Percentiles rank a stretch among this genome's conserved stretches.
Evolutionary conservation across 2,888 invertebrate genomes (phyloP).

Genomic region (Venustoraphidia nigricollis): DNA sequence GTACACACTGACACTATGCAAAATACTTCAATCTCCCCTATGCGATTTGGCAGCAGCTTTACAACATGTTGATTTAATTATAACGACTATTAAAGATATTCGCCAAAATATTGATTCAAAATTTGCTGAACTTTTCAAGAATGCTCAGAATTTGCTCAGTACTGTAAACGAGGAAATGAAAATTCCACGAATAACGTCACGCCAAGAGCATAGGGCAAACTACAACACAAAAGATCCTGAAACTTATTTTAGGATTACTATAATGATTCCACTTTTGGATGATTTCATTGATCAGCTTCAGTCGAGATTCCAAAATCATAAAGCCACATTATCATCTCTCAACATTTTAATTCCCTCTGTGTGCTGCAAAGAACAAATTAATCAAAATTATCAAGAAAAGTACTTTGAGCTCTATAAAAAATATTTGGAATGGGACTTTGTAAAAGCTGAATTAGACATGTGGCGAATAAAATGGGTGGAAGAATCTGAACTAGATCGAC

Average conservation of each 20-base stretch:
- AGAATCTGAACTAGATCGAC: slow-evolving; percentile 6
- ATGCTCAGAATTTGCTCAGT: slow-evolving; percentile 3
- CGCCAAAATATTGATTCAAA: neutral
- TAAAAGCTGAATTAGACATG: slow-evolving; percentile 5
- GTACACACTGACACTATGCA: too few species aligned
- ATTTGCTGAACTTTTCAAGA: slow-evolving; percentile 2
- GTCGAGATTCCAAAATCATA: slow-evolving; percentile 6
- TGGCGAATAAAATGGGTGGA: slow-evolving; percentile 4
- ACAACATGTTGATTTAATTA: neutral
- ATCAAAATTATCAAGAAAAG: neutral
- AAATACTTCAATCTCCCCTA: slow-evolving; percentile 7
- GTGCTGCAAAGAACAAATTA: slow-evolving; percentile 2
- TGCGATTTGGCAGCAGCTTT: slow-evolving; percentile 3
- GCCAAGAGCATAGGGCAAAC: slow-evolving; percentile 3
- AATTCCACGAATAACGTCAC: slow-evolving; percentile 3
- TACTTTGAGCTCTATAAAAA: neutral
- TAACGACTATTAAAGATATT: neutral
- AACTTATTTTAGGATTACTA: slow-evolving; percentile 4
- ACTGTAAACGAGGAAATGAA: slow-evolving; percentile 3
- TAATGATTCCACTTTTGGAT: slow-evolving; percentile 3
- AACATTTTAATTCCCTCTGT: neutral
- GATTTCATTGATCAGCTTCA: slow-evolving; percentile 4
- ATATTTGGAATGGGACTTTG: slow-evolving; percentile 6
- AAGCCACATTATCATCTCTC: slow-evolving; percentile 3
- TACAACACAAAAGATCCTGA: slow-evolving; percentile 3